Percentiles rank a stretch among this genome's conserved stretches.
Evolutionary conservation across 2,113 vertebrate genomes (phyloP).

Genomic region (Triplophysa siluroides): DNA sequence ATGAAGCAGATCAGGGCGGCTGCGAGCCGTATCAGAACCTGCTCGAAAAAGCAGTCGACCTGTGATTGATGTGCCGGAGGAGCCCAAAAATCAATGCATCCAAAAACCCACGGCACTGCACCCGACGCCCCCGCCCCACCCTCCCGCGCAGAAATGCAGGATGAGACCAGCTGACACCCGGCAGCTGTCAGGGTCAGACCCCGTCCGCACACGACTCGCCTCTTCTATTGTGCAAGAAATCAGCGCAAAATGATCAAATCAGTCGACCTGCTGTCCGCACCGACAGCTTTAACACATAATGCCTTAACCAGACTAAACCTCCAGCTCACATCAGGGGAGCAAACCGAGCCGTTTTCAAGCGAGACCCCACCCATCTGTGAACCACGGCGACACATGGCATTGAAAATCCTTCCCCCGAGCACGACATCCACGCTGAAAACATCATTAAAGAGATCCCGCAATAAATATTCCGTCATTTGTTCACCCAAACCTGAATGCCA

Average conservation of each 20-base stretch:
- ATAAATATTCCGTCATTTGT: no score
- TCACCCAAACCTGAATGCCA: no score
- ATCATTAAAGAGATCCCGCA: no score
- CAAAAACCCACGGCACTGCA: conserved; percentile 37
- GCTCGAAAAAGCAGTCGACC: conserved; percentile 14
- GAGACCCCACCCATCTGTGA: conserved; percentile 75
- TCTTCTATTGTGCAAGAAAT: conserved; percentile 21
- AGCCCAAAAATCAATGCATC: conserved; percentile 19
- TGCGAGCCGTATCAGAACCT: background rate
- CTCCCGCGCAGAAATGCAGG: conserved; percentile 48
- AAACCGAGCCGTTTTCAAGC: conserved; percentile 60
- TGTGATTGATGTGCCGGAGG: conserved; percentile 7
- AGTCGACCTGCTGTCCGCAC: conserved; percentile 15
- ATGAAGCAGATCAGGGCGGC: conserved; percentile 13
- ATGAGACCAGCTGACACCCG: conserved; percentile 73
- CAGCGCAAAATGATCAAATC: conserved; percentile 1
- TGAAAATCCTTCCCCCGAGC: conserved; percentile 15
- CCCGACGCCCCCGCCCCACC: conserved; percentile 34
- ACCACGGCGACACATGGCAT: conserved; percentile 43
- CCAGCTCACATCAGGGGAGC: conserved; percentile 69
- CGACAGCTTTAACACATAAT: conserved; percentile 61
- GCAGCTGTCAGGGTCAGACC: conserved; percentile 72
- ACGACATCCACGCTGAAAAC: background rate
- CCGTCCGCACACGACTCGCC: conserved; percentile 26
- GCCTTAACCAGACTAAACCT: conserved; percentile 70